Evolutionary conservation across 2,888 invertebrate species (phyloP), one percentile per base, ranked within the genome.

Genomic region (Trachelus troglodyta): DNA sequence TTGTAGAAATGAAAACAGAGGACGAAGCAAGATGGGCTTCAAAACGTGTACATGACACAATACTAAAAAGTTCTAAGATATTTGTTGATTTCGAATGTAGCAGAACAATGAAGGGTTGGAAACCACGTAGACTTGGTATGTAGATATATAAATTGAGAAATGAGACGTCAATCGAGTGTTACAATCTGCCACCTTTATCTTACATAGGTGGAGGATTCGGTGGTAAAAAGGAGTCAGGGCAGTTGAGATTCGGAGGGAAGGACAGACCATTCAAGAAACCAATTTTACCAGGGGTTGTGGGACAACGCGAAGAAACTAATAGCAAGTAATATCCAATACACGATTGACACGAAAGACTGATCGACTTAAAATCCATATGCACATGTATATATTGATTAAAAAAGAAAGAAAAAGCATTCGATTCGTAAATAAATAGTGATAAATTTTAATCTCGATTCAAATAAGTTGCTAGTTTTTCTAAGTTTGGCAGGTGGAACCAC

Each of bases 191-290:
- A 56, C 9, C 56, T 40, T 15, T 56, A 9, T 56, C 6, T 6
- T 9, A 56, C 15, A 23, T 71, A 93, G 93, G 98, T 4, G 98
- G 98, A 30, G 98, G 98, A 23, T 96, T 97, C 88, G 97, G 97
- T 4, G 98, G 98, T 0, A 94, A 93, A 83, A 97, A 96, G 87
- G 96, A 97, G 90, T 96, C 97, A 0, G 98, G 98, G 0, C 98
- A 98, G 89, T 92, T 98, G 71, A 92, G 98, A 80, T 98, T 98
- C 92, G 98, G 98, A 1, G 96, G 98, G 74, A 93, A 94, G 84
- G 95, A 95, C 77, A 92, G 96, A 85, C 97, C 96, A 0, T 97
- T 96, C 88, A 94, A 92, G 84, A 94, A 93, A 89, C 96, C 96
- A 3, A 94, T 94, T 73, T 85, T 91, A 78, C 85, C 88, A 4